Conservation (phyloP, 2,797 vertebrate species). For the Artibeus lituratus region DNA sequence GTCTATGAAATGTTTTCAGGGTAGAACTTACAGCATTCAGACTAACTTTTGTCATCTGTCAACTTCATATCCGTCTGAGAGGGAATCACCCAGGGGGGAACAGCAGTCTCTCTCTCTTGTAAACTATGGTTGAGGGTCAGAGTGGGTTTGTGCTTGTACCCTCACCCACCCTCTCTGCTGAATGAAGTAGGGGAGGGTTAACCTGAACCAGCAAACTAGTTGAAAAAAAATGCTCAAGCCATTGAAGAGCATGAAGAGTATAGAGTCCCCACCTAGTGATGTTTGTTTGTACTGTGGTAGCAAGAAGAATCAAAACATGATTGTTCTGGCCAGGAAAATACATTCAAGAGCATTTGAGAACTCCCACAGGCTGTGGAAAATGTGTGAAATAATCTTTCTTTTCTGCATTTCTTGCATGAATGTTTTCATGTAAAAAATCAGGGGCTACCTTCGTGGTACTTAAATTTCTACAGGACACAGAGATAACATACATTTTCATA, state of each 20-base stretch:
- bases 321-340: background rate
- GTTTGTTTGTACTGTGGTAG: background rate
- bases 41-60: background rate
- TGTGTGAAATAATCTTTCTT: background rate
- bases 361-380: accelerated
- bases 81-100: background rate
- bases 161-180: background rate
- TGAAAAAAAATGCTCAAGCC: background rate
- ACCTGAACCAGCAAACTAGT: background rate
- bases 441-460: background rate
- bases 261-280: background rate
- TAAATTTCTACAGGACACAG: background rate
- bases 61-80: background rate
- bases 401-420: background rate
- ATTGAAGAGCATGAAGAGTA: background rate
- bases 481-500: background rate
- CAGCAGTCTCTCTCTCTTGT: background rate
- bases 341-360: background rate
- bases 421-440: background rate
- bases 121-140: background rate
- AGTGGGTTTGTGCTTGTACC: accelerated
- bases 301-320: background rate
- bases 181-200: accelerated
- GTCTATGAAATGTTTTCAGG: background rate
- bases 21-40: background rate